phyloP scores from a whole-genome alignment of 2,888 invertebrate genomes.

The Scaeva pyrastri region DNA sequence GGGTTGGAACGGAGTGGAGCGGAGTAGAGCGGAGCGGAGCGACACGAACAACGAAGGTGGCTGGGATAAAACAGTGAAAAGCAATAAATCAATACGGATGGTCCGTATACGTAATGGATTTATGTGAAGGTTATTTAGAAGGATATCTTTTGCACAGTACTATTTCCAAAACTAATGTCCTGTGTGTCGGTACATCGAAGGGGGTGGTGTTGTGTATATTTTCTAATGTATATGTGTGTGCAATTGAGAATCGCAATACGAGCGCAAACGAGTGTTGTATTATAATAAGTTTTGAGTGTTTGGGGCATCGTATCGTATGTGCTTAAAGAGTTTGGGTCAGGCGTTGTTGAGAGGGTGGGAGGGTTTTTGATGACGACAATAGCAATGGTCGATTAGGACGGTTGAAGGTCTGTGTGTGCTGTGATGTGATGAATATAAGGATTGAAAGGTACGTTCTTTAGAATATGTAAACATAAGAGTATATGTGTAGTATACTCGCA shows the following conservation, averaged over 20 bases:
- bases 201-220: conserved; percentile 47
- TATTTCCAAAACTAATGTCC: conserved; percentile 75
- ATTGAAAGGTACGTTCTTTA: conserved; percentile 59
- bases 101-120: conserved; percentile 77
- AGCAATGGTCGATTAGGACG: conserved; percentile 13
- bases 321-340: conserved; percentile 56
- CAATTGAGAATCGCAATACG: conserved; percentile 72
- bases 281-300: conserved; percentile 75
- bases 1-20: too few relatives aligned
- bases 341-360: background rate
- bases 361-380: conserved; percentile 46
- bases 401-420: background rate
- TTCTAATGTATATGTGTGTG: conserved; percentile 57
- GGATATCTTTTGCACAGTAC: conserved; percentile 75
- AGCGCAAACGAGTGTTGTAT: conserved; percentile 73
- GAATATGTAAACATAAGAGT: conserved; percentile 65
- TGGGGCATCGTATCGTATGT: conserved; percentile 66
- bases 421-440: conserved; percentile 10
- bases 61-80: conserved; percentile 78
- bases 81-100: conserved; percentile 79
- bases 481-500: too few relatives aligned
- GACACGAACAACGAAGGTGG: conserved; percentile 44
- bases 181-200: conserved; percentile 47
- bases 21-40: background rate
- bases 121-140: conserved; percentile 76